Percentiles rank a stretch among this genome's conserved stretches.
phyloP scores from a whole-genome alignment of 1,140 invertebrate genomes.

The Theocolax elegans region DNA sequence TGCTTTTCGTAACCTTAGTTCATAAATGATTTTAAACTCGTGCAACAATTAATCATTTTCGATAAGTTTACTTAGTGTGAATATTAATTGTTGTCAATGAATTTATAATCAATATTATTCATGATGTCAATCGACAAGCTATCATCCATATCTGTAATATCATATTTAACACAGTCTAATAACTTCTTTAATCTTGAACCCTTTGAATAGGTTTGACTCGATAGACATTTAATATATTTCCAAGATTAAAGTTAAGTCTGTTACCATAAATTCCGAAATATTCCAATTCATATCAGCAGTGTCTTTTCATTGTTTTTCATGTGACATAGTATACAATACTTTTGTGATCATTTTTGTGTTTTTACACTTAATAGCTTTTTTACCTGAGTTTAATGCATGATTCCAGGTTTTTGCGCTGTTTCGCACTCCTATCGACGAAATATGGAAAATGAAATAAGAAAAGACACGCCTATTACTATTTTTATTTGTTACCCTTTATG shows the following conservation, averaged over 20 bases:
- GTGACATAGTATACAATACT: slow-evolving; percentile 35
- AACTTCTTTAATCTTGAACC: slow-evolving; percentile 41
- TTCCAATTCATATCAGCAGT: slow-evolving; percentile 16
- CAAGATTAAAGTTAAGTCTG: slow-evolving; percentile 29
- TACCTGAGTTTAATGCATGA: slow-evolving; percentile 63
- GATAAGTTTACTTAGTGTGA: no score
- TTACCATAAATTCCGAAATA: slow-evolving; percentile 9
- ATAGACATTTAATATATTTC: slow-evolving; percentile 26
- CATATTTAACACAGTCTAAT: slow-evolving; percentile 39
- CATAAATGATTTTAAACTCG: no score
- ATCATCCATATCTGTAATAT: slow-evolving; percentile 30
- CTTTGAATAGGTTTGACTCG: slow-evolving; percentile 16
- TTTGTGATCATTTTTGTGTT: slow-evolving; percentile 43
- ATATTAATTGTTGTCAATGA: slow-evolving; percentile 21
- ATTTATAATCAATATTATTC: slow-evolving; percentile 21
- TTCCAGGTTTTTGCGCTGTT: slow-evolving; percentile 63
- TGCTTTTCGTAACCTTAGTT: slow-evolving; percentile 66
- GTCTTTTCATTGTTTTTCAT: slow-evolving; percentile 34
- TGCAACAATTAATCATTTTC: no score
- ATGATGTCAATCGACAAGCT: slow-evolving; percentile 18
- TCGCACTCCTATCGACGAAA: slow-evolving; percentile 48
- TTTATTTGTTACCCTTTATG: slow-evolving; percentile 43
- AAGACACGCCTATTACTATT: slow-evolving; percentile 39
- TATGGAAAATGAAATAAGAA: slow-evolving; percentile 29
- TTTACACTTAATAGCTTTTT: slow-evolving; percentile 52